These are phyloP conservation scores for Tachysurus vachellii DNA, from an alignment of 2,113 vertebrate genomes.

Conservation along the genomic window DNA sequence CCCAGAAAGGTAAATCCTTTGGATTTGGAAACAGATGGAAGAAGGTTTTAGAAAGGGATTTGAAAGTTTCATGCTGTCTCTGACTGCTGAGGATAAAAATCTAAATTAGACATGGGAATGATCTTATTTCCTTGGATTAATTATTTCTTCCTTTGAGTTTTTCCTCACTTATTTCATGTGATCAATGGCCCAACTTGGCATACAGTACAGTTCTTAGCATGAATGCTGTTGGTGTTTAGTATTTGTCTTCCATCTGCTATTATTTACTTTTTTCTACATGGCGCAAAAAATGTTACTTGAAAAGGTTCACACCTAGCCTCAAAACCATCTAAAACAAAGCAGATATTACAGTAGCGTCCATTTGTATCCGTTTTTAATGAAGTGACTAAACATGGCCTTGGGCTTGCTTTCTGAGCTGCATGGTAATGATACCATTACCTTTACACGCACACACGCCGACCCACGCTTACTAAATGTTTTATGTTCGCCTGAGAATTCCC, in stretches of 20 bases:
- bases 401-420: constrained; percentile 61
- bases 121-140: not conserved
- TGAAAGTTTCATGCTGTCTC: constrained; percentile 35
- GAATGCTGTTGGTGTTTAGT: not conserved
- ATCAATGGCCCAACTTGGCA: not conserved
- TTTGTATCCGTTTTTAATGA: constrained; percentile 70
- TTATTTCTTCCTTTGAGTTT: not conserved
- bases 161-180: not conserved
- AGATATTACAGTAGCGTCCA: constrained; percentile 58
- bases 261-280: not conserved
- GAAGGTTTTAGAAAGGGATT: constrained; percentile 38
- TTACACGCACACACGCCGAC: constrained; percentile 7
- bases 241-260: not conserved
- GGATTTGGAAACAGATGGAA: constrained; percentile 56
- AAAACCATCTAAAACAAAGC: constrained; percentile 59
- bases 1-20: constrained; percentile 49
- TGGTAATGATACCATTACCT: constrained; percentile 64
- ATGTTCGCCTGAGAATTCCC: constrained; percentile 47
- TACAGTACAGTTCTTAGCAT: not conserved
- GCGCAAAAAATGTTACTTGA: not conserved
- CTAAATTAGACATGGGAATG: not conserved
- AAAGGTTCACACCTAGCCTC: not conserved
- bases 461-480: constrained; percentile 47
- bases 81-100: constrained; percentile 25
- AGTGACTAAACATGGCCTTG: constrained; percentile 66